A percentile compares a stretch with the other conserved stretches of the same genome.
Conservation (phyloP, 2,113 vertebrate genomes). For the Ancistrus triradiatus region DNA sequence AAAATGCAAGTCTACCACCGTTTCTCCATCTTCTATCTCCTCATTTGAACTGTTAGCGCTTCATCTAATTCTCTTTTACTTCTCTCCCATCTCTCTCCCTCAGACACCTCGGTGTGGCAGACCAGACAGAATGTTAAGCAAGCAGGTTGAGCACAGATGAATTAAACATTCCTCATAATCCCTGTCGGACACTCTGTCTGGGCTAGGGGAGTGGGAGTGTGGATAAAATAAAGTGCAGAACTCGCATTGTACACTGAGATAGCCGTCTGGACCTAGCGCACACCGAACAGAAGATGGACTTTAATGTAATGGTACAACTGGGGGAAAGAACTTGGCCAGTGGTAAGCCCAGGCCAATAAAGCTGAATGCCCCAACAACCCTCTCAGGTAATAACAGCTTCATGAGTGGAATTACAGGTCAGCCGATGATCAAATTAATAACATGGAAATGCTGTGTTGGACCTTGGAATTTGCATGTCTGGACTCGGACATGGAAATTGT, state of each 20-base stretch:
- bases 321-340: slow-evolving; percentile 62
- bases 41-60: slow-evolving; percentile 28
- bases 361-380: slow-evolving; percentile 69
- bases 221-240: slow-evolving; percentile 10
- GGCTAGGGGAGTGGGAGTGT: slow-evolving; percentile 7
- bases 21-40: background rate
- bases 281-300: slow-evolving; percentile 40
- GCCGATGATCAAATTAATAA: slow-evolving; percentile 73
- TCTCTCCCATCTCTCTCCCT: slow-evolving; percentile 4
- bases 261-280: slow-evolving; percentile 35
- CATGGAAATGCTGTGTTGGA: slow-evolving; percentile 47
- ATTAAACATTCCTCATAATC: slow-evolving; percentile 37
- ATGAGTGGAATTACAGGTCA: slow-evolving; percentile 70
- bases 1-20: slow-evolving; percentile 27
- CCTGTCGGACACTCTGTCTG: slow-evolving; percentile 28
- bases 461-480: too few species aligned
- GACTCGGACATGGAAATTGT: slow-evolving; percentile 8
- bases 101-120: slow-evolving; percentile 26
- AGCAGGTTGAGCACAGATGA: slow-evolving; percentile 39
- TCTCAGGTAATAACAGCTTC: slow-evolving; percentile 70
- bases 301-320: slow-evolving; percentile 66
- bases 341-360: slow-evolving; percentile 70
- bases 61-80: slow-evolving; percentile 31
- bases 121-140: slow-evolving; percentile 34
- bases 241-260: slow-evolving; percentile 5